These are phyloP conservation scores for Tetragnatha versicolor DNA, from an alignment of 1,140 invertebrate species.

Conservation along the genomic window DNA sequence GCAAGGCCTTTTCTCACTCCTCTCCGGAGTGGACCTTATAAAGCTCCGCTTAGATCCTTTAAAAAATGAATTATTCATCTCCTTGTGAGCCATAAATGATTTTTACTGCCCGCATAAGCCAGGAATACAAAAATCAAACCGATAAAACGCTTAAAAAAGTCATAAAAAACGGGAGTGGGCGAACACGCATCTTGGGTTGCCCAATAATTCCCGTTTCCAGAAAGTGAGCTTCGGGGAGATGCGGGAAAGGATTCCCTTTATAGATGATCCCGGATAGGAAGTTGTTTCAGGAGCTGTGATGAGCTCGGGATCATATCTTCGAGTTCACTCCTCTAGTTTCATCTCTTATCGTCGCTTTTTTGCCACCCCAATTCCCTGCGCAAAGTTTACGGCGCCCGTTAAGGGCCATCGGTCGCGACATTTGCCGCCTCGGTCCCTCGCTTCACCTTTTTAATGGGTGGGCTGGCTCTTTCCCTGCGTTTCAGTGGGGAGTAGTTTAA, in stretches of 20 bases:
- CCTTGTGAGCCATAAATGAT: constrained; percentile 50
- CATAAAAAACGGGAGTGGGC: constrained; percentile 39
- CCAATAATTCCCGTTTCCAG: constrained; percentile 41
- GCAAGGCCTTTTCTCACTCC: constrained; percentile 7
- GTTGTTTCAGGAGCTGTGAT: constrained; percentile 33
- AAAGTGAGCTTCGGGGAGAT: constrained; percentile 14
- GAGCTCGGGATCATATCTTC: constrained; percentile 31
- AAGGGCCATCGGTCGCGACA: constrained; percentile 37
- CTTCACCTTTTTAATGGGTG: no score
- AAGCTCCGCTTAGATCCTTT: constrained; percentile 35
- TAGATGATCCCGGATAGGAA: constrained; percentile 40
- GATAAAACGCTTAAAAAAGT: constrained; percentile 55
- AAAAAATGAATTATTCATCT: constrained; percentile 55
- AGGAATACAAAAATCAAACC: constrained; percentile 53
- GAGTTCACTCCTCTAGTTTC: constrained; percentile 31
- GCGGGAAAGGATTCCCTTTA: constrained; percentile 41
- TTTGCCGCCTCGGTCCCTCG: constrained; percentile 26
- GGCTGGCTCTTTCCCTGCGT: no score
- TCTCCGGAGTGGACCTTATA: constrained; percentile 29
- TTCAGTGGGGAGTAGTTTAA: no score
- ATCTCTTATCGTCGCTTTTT: constrained; percentile 27
- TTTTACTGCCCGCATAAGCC: constrained; percentile 49
- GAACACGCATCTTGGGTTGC: constrained; percentile 32
- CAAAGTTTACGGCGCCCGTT: constrained; percentile 46
- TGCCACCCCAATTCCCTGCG: background rate